Percentiles rank a stretch among this genome's conserved stretches.
Evolutionary conservation across 2,113 vertebrate species (phyloP).

Genomic region (Odocoileus hemionus): DNA sequence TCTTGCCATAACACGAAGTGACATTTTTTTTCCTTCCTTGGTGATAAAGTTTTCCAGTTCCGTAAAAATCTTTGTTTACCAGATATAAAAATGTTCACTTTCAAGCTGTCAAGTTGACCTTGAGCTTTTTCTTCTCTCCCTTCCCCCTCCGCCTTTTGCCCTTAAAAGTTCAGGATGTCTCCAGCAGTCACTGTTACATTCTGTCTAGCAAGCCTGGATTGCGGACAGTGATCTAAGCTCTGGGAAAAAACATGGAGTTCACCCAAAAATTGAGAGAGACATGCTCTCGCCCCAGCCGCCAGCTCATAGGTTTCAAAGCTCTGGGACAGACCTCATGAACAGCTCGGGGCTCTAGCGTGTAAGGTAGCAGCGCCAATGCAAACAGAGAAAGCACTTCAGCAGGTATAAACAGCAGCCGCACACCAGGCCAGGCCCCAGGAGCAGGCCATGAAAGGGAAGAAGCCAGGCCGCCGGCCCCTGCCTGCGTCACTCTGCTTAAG

Average conservation of each 20-base stretch:
- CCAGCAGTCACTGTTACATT: slow-evolving; percentile 65
- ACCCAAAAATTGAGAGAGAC: slow-evolving; percentile 71
- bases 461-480: background rate
- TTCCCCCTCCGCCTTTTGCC: background rate
- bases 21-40: slow-evolving; percentile 1
- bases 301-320: slow-evolving; percentile 69
- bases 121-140: background rate
- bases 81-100: slow-evolving; percentile 43
- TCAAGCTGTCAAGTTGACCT: slow-evolving; percentile 39
- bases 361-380: slow-evolving; percentile 46
- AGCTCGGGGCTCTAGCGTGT: slow-evolving; percentile 47
- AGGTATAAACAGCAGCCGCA: slow-evolving; percentile 68
- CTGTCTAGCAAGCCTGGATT: slow-evolving; percentile 68
- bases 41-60: slow-evolving; percentile 52
- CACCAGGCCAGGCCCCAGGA: slow-evolving; percentile 49
- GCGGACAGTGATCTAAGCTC: slow-evolving; percentile 67
- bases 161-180: slow-evolving; percentile 66
- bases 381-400: slow-evolving; percentile 71
- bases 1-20: slow-evolving; percentile 30
- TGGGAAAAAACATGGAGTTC: slow-evolving; percentile 75
- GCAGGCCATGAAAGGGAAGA: background rate
- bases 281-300: slow-evolving; percentile 61
- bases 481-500: slow-evolving; percentile 26
- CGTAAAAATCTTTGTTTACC: slow-evolving; percentile 47
- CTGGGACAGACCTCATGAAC: slow-evolving; percentile 64